Percentiles rank a stretch among this genome's conserved stretches.
phyloP scores from a whole-genome alignment of 2,113 vertebrate genomes.

The Malurus cyaneus region DNA sequence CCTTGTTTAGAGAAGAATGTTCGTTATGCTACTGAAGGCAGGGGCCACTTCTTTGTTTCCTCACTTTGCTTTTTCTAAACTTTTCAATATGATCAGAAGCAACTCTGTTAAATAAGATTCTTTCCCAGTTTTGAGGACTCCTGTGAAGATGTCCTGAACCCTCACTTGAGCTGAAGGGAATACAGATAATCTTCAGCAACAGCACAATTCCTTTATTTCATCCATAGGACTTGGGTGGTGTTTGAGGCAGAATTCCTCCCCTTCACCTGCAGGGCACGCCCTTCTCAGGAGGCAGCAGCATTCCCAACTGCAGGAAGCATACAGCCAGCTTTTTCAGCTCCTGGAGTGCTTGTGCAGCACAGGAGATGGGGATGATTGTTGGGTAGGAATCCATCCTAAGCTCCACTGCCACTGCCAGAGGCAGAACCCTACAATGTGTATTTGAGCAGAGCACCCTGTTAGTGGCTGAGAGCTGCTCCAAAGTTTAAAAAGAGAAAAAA shows the following conservation, averaged over 20 bases:
- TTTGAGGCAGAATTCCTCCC: not conserved
- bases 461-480: not conserved
- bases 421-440: not conserved
- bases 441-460: not conserved
- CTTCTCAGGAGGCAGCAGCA: not conserved
- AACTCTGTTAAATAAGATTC: not conserved
- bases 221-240: not conserved
- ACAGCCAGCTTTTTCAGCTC: not conserved
- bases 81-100: not conserved
- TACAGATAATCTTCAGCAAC: not conserved
- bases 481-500: not conserved
- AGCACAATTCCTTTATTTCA: not conserved
- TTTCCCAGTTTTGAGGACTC: not conserved
- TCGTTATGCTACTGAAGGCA: not conserved
- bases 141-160: not conserved
- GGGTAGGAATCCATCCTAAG: not conserved
- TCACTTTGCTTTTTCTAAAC: rapidly evolving
- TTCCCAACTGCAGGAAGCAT: not conserved
- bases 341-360: not conserved
- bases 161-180: not conserved
- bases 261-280: too few species aligned
- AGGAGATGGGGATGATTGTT: not conserved
- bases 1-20: not conserved
- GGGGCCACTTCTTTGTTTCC: not conserved
- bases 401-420: not conserved